Base-by-base conservation (phyloP, 2,888 invertebrate genomes). In the Subacronicta megacephala region DNA sequence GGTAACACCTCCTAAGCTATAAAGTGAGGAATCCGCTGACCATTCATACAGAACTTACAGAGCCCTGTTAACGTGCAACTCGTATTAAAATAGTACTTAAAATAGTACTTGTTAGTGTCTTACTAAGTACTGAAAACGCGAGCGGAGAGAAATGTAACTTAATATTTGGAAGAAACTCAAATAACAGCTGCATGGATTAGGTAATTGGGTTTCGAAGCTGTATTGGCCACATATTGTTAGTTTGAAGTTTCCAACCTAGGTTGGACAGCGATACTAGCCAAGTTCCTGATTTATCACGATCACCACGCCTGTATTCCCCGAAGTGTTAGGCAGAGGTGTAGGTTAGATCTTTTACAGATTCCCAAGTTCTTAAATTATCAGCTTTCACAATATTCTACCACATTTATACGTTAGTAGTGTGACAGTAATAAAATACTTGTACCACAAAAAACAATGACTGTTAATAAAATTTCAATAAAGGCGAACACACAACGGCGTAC, bases 381-480 rank as follows among this genome's bases (percentile, higher is more conserved):
- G 40, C 66, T 65, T 63, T 52, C 46, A 62, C 61, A 18, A n/a
- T 13, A 38, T 23, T 9, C 15, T 13, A 37, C 44, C 37, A 47
- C 29, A 37, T 18, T 16, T 38, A 29, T 46, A 65, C 35, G 57
- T 69, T 70, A 76, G 72, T 65, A 53, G 61, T 58, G 56, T 59
- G 63, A 77, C 75, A 68, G 55, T 63, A 64, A 69, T 72, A 63
- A 72, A 68, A 60, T 16, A 37, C 18, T 31, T 41, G 49, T 55
- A 29, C 44, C 49, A 62, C 35, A 80, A 81, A 85, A 84, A 84
- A 80, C 74, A 68, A 76, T 74, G 78, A 78, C 73, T 77, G 62
- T 75, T 71, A 73, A 80, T 80, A 81, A 81, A 78, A 76, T 78
- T 75, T 72, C 62, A 72, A 75, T 73, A 75, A 73, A 72, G 42